Percentiles rank a stretch among this genome's conserved stretches.
These are phyloP conservation scores for Eulemur albifrons DNA, from an alignment of 2,797 vertebrate genomes.

Conservation along the genomic window DNA sequence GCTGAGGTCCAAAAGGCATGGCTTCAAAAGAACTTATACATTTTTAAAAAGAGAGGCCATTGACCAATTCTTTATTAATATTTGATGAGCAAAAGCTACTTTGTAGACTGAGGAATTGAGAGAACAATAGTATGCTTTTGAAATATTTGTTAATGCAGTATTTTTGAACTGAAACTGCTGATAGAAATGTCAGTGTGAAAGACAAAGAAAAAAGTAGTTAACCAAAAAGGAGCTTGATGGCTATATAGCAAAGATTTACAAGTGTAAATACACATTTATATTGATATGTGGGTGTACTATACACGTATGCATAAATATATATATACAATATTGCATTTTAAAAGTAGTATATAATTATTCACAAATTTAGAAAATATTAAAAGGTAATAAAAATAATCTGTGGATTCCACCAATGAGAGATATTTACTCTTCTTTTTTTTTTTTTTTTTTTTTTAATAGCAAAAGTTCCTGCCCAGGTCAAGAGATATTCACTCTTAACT, in stretches of 20 bases:
- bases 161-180: background rate
- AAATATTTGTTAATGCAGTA: background rate
- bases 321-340: background rate
- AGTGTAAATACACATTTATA: background rate
- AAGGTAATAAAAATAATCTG: background rate
- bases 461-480: no score
- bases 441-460: no score
- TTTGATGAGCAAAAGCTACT: slow-evolving; percentile 15
- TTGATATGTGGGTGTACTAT: background rate
- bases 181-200: slow-evolving; percentile 40
- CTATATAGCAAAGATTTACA: background rate
- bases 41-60: background rate
- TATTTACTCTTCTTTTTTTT: background rate
- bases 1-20: background rate
- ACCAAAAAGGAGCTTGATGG: background rate
- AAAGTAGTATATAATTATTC: background rate
- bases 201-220: background rate
- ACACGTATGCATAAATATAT: background rate
- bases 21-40: background rate
- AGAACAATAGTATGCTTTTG: background rate
- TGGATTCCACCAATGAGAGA: background rate
- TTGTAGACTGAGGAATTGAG: slow-evolving; percentile 13
- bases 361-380: background rate
- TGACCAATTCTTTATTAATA: slow-evolving; percentile 45
- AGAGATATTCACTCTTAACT: background rate